Evolutionary conservation across 2,888 invertebrate genomes (phyloP).

Genomic region (Hipparchia sbordonii): DNA sequence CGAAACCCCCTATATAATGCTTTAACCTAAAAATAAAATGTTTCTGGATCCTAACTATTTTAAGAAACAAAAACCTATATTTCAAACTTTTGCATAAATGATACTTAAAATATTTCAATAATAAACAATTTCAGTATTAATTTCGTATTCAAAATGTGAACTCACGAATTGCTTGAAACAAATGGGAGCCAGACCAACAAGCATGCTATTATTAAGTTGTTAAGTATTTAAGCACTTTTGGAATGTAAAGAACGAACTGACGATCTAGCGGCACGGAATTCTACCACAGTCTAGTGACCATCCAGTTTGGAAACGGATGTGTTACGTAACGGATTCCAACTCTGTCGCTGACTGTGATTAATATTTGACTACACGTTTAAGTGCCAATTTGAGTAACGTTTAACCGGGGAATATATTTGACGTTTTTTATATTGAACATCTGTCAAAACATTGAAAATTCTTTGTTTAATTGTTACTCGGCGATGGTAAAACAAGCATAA

Average conservation of each 20-base stretch:
- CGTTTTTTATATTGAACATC: too few species aligned
- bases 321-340: not conserved
- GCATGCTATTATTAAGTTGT: slow-evolving; percentile 46
- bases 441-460: too few species aligned
- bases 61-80: not conserved
- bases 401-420: too few species aligned
- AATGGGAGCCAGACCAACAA: slow-evolving; percentile 49
- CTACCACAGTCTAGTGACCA: slow-evolving; percentile 2
- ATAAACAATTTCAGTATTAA: slow-evolving; percentile 10
- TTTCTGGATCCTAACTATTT: not conserved
- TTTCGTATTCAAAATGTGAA: slow-evolving; percentile 22
- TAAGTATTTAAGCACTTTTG: slow-evolving; percentile 40
- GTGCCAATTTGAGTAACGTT: not conserved
- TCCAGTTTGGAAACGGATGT: not conserved
- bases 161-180: slow-evolving; percentile 38
- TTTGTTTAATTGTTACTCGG: too few species aligned
- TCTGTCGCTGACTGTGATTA: not conserved
- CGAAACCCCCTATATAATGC: too few species aligned
- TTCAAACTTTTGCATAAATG: not conserved
- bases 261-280: slow-evolving; percentile 44
- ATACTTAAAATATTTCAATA: not conserved
- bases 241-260: slow-evolving; percentile 55
- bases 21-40: too few species aligned
- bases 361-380: not conserved
- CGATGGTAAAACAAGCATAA: too few species aligned